Evolutionary conservation across 2,888 invertebrate species (phyloP).

Genomic region (Schizotus pectinicornis): DNA sequence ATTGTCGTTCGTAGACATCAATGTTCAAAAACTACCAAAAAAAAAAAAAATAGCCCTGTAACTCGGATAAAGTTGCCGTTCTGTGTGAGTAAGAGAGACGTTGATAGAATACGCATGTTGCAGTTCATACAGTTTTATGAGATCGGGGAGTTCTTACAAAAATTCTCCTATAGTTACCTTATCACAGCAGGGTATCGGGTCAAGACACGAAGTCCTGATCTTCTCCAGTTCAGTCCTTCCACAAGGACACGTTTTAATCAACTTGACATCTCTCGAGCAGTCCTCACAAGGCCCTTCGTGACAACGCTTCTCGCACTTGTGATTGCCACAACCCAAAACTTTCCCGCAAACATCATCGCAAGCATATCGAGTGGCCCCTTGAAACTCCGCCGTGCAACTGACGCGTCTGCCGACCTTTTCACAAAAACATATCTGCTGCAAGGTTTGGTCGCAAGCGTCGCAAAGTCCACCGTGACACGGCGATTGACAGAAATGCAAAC

Average conservation of each 20-base stretch:
- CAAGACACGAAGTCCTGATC: conserved; percentile 73
- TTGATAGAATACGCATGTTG: no score
- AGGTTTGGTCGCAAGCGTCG: conserved; percentile 68
- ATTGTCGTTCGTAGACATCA: no score
- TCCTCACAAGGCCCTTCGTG: conserved; percentile 71
- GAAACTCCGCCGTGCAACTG: conserved; percentile 65
- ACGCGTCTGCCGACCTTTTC: conserved; percentile 67
- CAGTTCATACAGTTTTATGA: no score
- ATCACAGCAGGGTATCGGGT: conserved; percentile 83
- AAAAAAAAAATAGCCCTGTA: no score
- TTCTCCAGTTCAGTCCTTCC: conserved; percentile 65
- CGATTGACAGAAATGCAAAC: conserved; percentile 73
- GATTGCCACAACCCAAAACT: conserved; percentile 70
- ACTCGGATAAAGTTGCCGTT: no score
- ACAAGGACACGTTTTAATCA: conserved; percentile 76
- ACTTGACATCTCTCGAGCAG: conserved; percentile 68
- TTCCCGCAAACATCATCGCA: conserved; percentile 70
- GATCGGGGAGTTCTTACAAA: no score
- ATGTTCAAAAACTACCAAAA: no score
- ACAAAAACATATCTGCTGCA: conserved; percentile 79
- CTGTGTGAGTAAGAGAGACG: no score
- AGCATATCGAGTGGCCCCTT: conserved; percentile 60
- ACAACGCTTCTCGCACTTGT: conserved; percentile 65
- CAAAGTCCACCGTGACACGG: conserved; percentile 85
- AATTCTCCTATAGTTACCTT: conserved; percentile 63